Evolutionary conservation across 2,113 vertebrate genomes (phyloP), one percentile per base, ranked within the genome.

Genomic region (Scatophagus argus): DNA sequence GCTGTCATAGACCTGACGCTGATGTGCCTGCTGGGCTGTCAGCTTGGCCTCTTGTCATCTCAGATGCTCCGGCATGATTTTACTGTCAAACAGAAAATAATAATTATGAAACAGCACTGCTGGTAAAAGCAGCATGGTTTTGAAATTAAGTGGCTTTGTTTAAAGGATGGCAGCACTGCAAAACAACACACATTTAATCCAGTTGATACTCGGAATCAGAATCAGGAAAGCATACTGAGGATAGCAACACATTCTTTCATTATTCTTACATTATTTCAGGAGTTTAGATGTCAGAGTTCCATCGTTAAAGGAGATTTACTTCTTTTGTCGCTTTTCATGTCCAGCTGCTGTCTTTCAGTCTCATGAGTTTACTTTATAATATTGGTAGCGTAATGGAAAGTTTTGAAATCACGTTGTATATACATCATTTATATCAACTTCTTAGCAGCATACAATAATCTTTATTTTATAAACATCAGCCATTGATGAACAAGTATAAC

Each of bases 1-100:
- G 54, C 60, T 75, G 46, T 71, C 66, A 62, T 29, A 63, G 27
- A 41, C 36, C 21, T 63, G 60, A 86, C 41, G 61, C 36, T 21
- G 46, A 82, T 62, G 46, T 74, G 59, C 3, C 38, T 82, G 14
- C 70, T 38, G 8, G 23, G 23, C 16, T 10, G 64, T 64, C 69
- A 64, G 39, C 39, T 49, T 2, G 17, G 21, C 39, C 29, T 64
- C 64, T 43, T 60, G 66, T 77, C 59, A 69, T 55, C 23, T 73
- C 36, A 29, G 25, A 64, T 32, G 44, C 43, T 68, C 51, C 23
- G 47, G 27, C 8, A n/a, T 60, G n/a, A 49, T 39, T 8, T 74
- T 59, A 21, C 31, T 76, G 31, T 58, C 44, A 46, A 55, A 29
- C 12, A 34, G 17, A 8, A 23, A 38, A 32, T 47, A 17, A 23